These are phyloP conservation scores for Seira ritae DNA, from an alignment of 2,888 invertebrate genomes.

Conservation along the genomic window DNA sequence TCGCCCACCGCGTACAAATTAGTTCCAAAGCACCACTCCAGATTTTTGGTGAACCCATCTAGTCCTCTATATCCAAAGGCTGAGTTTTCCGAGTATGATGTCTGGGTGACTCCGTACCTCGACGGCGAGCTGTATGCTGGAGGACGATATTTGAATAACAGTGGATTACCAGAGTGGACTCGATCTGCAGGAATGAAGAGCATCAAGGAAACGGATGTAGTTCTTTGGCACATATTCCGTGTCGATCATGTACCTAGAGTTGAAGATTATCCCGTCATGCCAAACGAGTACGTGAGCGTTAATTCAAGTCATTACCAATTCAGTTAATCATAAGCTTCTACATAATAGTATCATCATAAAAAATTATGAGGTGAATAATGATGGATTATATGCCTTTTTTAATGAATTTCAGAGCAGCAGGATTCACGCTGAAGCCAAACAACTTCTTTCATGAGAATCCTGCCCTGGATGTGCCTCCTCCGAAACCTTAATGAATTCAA, in stretches of 20 bases:
- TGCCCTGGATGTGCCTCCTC: slow-evolving; percentile 57
- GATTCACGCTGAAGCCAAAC: slow-evolving; percentile 59
- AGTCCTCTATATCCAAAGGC: slow-evolving; percentile 49
- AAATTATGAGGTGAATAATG: background rate
- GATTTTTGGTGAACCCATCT: slow-evolving; percentile 35
- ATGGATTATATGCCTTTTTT: slow-evolving; percentile 34
- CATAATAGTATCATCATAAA: background rate
- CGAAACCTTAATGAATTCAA: too few species aligned
- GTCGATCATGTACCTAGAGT: slow-evolving; percentile 68
- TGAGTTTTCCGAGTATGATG: slow-evolving; percentile 53
- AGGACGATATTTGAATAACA: slow-evolving; percentile 53
- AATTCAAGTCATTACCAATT: background rate
- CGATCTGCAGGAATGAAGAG: slow-evolving; percentile 39
- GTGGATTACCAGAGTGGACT: slow-evolving; percentile 26
- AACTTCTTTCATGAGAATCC: slow-evolving; percentile 61
- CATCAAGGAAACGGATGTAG: slow-evolving; percentile 55
- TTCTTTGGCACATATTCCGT: slow-evolving; percentile 70
- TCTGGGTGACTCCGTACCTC: slow-evolving; percentile 59
- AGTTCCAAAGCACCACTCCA: slow-evolving; percentile 25
- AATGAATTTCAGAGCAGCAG: slow-evolving; percentile 38
- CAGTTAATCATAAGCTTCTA: background rate
- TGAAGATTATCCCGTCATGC: slow-evolving; percentile 65
- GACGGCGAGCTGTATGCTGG: slow-evolving; percentile 62
- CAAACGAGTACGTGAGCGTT: slow-evolving; percentile 39
- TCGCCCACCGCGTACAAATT: slow-evolving; percentile 53